Percentiles rank a stretch among this genome's conserved stretches.
phyloP scores from a whole-genome alignment of 2,797 vertebrate genomes.

The Carapus acus region DNA sequence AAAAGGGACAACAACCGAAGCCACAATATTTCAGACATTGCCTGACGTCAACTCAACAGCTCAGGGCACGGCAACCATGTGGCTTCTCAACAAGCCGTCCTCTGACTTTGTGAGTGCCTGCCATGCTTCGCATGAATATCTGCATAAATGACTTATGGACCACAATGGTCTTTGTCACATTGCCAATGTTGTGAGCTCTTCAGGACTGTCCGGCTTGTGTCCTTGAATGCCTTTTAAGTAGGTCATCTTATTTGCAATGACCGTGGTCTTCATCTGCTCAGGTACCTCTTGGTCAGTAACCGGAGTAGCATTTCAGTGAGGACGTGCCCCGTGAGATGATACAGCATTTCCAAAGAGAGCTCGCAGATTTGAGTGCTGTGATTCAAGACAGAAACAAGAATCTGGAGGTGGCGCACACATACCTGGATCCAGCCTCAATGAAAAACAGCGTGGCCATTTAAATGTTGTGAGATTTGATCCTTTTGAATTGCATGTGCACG shows the following conservation, averaged over 20 bases:
- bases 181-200: too few species aligned
- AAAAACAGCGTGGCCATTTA: constrained; percentile 59
- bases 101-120: constrained; percentile 49
- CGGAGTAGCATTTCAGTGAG: constrained; percentile 45
- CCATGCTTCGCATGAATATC: not conserved
- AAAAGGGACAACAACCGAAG: constrained; percentile 39
- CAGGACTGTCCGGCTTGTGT: too few species aligned
- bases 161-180: too few species aligned
- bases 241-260: not conserved
- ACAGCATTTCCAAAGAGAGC: constrained; percentile 32
- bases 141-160: too few species aligned
- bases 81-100: constrained; percentile 51
- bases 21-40: constrained; percentile 39
- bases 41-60: constrained; percentile 39
- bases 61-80: constrained; percentile 34
- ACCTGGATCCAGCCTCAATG: constrained; percentile 40
- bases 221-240: too few species aligned
- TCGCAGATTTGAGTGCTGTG: constrained; percentile 7
- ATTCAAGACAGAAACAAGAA: constrained; percentile 44
- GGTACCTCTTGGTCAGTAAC: constrained; percentile 37
- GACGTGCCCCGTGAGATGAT: constrained; percentile 25
- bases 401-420: constrained; percentile 43
- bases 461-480: not conserved
- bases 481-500: too few species aligned
- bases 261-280: constrained; percentile 15